Evolutionary conservation across 2,113 vertebrate species (phyloP).

Genomic region (Seriola aureovittata): DNA sequence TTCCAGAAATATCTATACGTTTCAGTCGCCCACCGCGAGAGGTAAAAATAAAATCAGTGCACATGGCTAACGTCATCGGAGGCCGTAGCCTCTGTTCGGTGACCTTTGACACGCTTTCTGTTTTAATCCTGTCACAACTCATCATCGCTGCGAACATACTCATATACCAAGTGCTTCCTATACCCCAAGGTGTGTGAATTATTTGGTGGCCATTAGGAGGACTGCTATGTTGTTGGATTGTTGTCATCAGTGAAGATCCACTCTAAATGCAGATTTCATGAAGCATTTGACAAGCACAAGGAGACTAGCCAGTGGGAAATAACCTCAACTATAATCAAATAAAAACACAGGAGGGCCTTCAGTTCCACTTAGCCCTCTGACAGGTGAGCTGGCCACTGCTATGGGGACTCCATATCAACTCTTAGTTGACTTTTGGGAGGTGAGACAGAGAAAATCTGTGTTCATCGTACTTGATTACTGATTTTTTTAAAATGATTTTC

Average conservation of each 20-base stretch:
- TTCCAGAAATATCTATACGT: slow-evolving; percentile 52
- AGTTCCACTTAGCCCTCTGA: slow-evolving; percentile 56
- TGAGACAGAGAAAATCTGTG: neutral
- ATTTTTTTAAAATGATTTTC: neutral
- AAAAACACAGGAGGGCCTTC: slow-evolving; percentile 65
- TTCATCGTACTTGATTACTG: neutral
- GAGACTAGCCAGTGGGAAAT: slow-evolving; percentile 64
- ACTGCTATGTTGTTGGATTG: slow-evolving; percentile 35
- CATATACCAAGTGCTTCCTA: slow-evolving; percentile 23
- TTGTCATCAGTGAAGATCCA: slow-evolving; percentile 54
- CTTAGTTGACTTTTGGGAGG: neutral
- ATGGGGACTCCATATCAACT: neutral
- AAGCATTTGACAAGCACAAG: slow-evolving; percentile 61
- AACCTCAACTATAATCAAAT: slow-evolving; percentile 69
- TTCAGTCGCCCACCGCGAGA: slow-evolving; percentile 38
- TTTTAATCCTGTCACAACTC: slow-evolving; percentile 43
- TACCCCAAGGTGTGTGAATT: slow-evolving; percentile 63
- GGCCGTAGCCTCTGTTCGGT: neutral
- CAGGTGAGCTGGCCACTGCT: slow-evolving; percentile 50
- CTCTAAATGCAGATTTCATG: slow-evolving; percentile 83
- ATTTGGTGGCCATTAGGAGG: slow-evolving; percentile 70
- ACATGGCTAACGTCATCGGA: slow-evolving; percentile 22
- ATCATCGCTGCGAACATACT: slow-evolving; percentile 47
- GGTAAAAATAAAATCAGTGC: slow-evolving; percentile 52
- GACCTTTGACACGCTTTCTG: slow-evolving; percentile 35